Percentiles rank a stretch among this genome's conserved stretches.
Conservation (phyloP, 2,113 vertebrate genomes). For the Coreoperca whiteheadi region DNA sequence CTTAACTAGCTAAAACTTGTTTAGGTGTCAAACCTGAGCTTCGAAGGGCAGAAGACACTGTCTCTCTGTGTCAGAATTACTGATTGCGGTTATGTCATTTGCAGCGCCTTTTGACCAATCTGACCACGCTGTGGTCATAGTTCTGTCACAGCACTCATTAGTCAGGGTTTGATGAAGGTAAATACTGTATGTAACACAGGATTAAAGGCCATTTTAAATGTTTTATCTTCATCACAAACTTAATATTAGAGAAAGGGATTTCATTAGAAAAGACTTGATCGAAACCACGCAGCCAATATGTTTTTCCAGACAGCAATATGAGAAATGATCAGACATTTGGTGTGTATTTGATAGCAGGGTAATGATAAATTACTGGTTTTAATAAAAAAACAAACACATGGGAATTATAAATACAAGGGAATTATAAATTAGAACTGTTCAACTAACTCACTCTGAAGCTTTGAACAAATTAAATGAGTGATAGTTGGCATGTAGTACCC, state of each 20-base stretch:
- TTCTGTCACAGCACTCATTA: not conserved
- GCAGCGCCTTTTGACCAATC: not conserved
- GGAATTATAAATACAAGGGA: no score
- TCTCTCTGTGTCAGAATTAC: not conserved
- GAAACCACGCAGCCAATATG: not conserved
- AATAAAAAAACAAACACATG: not conserved
- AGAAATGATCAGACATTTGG: not conserved
- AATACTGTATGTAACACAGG: not conserved
- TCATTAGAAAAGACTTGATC: not conserved
- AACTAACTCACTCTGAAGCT: not conserved
- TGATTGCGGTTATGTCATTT: not conserved
- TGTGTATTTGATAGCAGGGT: not conserved
- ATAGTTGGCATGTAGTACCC: not conserved
- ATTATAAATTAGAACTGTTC: not conserved
- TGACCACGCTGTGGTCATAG: not conserved
- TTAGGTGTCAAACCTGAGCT: slow-evolving; percentile 28
- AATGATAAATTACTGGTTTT: slow-evolving; percentile 8
- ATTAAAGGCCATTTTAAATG: not conserved
- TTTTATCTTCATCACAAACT: slow-evolving; percentile 6
- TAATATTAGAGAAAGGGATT: not conserved
- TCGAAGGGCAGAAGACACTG: not conserved
- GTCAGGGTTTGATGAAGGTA: not conserved
- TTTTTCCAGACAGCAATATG: not conserved
- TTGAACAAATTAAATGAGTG: not conserved
- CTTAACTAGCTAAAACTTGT: slow-evolving; percentile 32